Conservation (phyloP, 2,797 vertebrate genomes). For the Phrynocephalus guinanensis region DNA sequence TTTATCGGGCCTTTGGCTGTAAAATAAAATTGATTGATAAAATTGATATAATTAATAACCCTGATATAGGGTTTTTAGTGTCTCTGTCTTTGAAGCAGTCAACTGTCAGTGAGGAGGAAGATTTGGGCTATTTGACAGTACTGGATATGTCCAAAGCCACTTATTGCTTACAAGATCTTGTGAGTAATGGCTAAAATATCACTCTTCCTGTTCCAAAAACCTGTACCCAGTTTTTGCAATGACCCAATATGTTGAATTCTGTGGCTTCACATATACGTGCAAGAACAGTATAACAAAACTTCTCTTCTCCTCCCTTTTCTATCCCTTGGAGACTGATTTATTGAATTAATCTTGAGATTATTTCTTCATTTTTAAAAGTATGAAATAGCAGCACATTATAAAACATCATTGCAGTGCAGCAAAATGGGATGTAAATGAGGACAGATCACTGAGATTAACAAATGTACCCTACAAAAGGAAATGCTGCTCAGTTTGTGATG, state of each 20-base stretch:
- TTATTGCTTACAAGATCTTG: background rate
- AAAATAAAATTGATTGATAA: no score
- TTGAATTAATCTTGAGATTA: background rate
- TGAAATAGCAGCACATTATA: background rate
- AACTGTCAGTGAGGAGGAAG: background rate
- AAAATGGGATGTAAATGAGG: background rate
- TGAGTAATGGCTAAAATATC: background rate
- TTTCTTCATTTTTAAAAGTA: background rate
- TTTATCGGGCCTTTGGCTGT: no score
- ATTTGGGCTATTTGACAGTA: constrained; percentile 13
- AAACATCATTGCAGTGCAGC: background rate
- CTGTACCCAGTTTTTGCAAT: background rate
- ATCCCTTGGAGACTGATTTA: background rate
- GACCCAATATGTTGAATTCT: background rate
- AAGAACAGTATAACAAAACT: background rate
- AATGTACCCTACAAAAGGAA: no score
- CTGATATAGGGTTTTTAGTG: constrained; percentile 12
- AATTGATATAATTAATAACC: background rate
- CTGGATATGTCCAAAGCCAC: background rate
- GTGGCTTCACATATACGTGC: background rate
- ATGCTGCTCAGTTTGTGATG: no score
- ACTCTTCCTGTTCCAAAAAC: background rate
- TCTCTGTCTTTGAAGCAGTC: fast-evolving
- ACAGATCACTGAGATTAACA: background rate
- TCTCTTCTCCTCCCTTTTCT: background rate